Evolutionary conservation across 1,140 invertebrate species (phyloP), one percentile per base, ranked within the genome.

Genomic region (Penaeus indicus): DNA sequence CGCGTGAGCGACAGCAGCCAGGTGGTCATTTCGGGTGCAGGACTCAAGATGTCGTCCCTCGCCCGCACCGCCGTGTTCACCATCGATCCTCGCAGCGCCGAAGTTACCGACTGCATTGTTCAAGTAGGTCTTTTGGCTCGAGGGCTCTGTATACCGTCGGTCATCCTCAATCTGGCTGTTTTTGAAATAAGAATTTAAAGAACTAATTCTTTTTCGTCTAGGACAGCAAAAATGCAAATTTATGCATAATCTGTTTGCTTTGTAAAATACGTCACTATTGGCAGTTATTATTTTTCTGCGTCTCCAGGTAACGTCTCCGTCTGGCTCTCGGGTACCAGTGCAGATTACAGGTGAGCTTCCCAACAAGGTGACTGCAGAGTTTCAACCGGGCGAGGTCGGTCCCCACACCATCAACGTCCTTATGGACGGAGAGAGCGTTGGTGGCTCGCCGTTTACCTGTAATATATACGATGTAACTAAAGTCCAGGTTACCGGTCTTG

Each of bases 401-500:
- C 94, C 97, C 0, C 97, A 98, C 93, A 95, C 95, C 81, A 94
- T 99, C 22, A 95, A 95, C 77, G 95, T 98, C 25, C 93, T 96
- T 38, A 94, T 97, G 84, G 97, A 97, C 86, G 96, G 95, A 38
- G 95, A 97, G 91, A 96, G 96, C 75, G 96, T 98, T 0, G 95
- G 96, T 90, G 97, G 97, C 0, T 98, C 97, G n/a, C 97, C 97
- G 0, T 98, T 98, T 92, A 96, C 95, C 60, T 98, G 97, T 93
- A 98, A 98, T 92, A 97, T 97, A 62, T 98, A 98, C 90, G 97
- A 98, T 92, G 97, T 98, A 0, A 95, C 95, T 11, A 96, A 96
- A 91, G 97, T 98, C 2, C 94, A 95, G 91, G 96, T 98, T 16
- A 95, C 96, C 27, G 96, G 97, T 18, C 93, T 96, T 81, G 95